Conservation (phyloP, 2,797 vertebrate species). For the Tachyglossus aculeatus region DNA sequence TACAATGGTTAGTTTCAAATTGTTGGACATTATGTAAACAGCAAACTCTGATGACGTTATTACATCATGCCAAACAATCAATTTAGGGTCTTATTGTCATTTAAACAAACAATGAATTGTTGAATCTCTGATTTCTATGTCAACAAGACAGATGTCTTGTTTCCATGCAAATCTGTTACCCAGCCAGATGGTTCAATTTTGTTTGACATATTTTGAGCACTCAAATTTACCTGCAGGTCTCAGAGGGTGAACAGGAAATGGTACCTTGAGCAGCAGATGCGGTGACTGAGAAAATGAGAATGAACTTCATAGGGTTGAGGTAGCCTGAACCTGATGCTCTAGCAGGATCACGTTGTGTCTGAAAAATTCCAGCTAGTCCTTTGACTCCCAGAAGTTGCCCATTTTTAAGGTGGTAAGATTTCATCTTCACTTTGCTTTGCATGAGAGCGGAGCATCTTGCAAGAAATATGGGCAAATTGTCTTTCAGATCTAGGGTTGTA, state of each 20-base stretch:
- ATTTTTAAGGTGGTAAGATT: no score
- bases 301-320: neutral
- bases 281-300: neutral
- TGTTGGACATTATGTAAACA: neutral
- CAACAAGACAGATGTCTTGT: neutral
- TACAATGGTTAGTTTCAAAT: neutral
- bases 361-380: no score
- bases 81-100: neutral
- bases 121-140: neutral
- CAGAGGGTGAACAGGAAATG: neutral
- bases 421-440: no score
- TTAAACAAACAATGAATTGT: neutral
- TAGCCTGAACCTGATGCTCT: neutral
- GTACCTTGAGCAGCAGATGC: neutral
- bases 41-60: neutral
- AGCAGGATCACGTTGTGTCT: neutral
- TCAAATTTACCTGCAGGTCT: neutral
- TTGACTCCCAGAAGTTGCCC: no score
- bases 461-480: no score
- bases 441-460: no score
- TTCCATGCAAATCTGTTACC: neutral
- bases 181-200: neutral
- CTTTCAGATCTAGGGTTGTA: no score
- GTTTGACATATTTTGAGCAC: neutral
- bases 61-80: neutral